Conservation (phyloP, 2,797 vertebrate genomes). For the Fistularia tabacaria region DNA sequence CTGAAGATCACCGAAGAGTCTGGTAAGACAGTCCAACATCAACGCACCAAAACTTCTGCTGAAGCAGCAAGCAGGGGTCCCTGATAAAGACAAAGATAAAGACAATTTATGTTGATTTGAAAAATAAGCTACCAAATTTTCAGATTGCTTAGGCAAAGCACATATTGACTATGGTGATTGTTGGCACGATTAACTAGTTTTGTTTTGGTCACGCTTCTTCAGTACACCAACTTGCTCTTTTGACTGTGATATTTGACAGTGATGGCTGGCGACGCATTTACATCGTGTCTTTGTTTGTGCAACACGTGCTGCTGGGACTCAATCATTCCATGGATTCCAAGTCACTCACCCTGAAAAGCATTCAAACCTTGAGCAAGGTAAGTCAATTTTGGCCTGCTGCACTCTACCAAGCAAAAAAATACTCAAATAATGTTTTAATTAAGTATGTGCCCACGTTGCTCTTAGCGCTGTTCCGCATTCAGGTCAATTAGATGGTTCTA, state of each 20-base stretch:
- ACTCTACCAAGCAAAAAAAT: too few species aligned
- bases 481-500: too few species aligned
- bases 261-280: constrained; percentile 83
- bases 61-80: constrained; percentile 66
- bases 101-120: constrained; percentile 18
- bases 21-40: too few species aligned
- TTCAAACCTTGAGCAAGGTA: constrained; percentile 75
- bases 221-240: too few species aligned
- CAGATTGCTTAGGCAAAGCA: constrained; percentile 42
- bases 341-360: constrained; percentile 66
- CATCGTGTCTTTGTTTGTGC: constrained; percentile 85
- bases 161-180: constrained; percentile 16
- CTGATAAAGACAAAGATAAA: constrained; percentile 52
- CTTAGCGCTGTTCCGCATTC: too few species aligned
- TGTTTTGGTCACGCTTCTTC: constrained; percentile 2
- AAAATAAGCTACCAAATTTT: too few species aligned
- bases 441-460: too few species aligned
- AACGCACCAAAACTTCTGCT: too few species aligned
- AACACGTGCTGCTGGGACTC: constrained; percentile 76
- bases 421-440: too few species aligned
- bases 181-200: constrained; percentile 7
- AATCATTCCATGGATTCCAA: constrained; percentile 61
- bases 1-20: too few species aligned
- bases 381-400: constrained; percentile 7
- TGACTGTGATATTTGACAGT: constrained; percentile 52